Percentiles rank a stretch among this genome's conserved stretches.
These are phyloP conservation scores for Melanitta fusca DNA, from an alignment of 2,797 vertebrate genomes.

Conservation along the genomic window DNA sequence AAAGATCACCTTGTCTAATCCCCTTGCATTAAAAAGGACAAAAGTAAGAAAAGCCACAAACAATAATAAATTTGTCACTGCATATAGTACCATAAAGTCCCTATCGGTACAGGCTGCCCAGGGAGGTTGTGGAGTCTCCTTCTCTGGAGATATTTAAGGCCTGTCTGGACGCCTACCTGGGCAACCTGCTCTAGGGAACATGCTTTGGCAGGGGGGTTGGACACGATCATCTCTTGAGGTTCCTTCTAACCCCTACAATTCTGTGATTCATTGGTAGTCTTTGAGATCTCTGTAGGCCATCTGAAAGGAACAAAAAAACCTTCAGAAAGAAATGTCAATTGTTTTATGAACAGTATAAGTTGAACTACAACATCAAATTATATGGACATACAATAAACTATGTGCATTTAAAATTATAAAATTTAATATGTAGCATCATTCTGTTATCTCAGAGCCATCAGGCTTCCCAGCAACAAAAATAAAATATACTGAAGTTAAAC, in stretches of 20 bases:
- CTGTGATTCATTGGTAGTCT: slow-evolving; percentile 83
- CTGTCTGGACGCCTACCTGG: too few species aligned
- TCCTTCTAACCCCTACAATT: too few species aligned
- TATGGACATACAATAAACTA: neutral
- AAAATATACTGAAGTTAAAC: neutral
- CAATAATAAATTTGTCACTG: neutral
- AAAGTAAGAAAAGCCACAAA: neutral
- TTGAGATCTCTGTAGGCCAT: slow-evolving; percentile 85
- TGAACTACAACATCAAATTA: neutral
- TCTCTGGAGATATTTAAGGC: too few species aligned
- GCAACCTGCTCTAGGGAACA: too few species aligned
- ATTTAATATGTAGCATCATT: neutral
- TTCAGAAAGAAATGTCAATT: slow-evolving; percentile 65
- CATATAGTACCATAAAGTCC: slow-evolving; percentile 82
- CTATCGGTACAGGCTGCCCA: slow-evolving; percentile 76
- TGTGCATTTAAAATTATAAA: neutral
- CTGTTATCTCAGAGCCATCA: neutral
- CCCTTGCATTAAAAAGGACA: neutral
- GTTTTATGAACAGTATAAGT: neutral
- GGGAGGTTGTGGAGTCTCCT: too few species aligned
- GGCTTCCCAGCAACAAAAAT: neutral
- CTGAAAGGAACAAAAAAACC: slow-evolving; percentile 86
- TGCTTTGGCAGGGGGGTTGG: too few species aligned
- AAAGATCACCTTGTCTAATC: too few species aligned
- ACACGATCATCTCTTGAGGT: too few species aligned